A percentile compares a stretch with the other conserved stretches of the same genome.
These are phyloP conservation scores for Epinephelus awoara DNA, from an alignment of 2,797 vertebrate species.

Conservation along the genomic window DNA sequence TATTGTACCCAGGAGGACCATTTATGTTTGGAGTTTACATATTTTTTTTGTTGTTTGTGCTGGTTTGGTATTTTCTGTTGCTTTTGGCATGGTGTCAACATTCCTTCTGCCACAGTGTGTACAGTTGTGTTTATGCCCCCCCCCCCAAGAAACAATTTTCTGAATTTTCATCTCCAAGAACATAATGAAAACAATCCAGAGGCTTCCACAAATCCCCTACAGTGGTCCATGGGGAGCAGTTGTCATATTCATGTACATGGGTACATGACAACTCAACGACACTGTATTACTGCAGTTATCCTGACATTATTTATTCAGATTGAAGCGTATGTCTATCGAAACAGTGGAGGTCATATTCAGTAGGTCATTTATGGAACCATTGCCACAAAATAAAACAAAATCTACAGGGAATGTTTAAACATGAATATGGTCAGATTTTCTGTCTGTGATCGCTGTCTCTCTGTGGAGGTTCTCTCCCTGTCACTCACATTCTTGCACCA, in stretches of 20 bases:
- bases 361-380: constrained; percentile 7
- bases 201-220: not conserved
- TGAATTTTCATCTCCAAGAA: not conserved
- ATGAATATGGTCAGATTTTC: constrained; percentile 26
- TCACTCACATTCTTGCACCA: constrained; percentile 48
- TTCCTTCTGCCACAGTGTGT: not conserved
- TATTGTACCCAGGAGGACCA: not conserved
- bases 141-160: not conserved
- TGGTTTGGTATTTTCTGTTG: not conserved
- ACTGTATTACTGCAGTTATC: constrained; percentile 17
- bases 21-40: not conserved
- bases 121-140: not conserved
- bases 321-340: not conserved
- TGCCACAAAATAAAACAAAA: not conserved
- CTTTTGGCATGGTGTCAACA: not conserved
- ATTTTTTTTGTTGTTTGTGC: not conserved
- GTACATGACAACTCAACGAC: not conserved
- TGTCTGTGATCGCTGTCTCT: constrained; percentile 18
- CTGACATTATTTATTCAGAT: constrained; percentile 15
- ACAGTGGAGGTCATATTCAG: constrained; percentile 10
- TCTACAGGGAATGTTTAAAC: constrained; percentile 22
- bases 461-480: constrained; percentile 28
- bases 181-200: not conserved
- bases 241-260: constrained; percentile 1
- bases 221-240: not conserved